Evolutionary conservation across 2,113 vertebrate genomes (phyloP).

Genomic region (Amblyornis subalaris): DNA sequence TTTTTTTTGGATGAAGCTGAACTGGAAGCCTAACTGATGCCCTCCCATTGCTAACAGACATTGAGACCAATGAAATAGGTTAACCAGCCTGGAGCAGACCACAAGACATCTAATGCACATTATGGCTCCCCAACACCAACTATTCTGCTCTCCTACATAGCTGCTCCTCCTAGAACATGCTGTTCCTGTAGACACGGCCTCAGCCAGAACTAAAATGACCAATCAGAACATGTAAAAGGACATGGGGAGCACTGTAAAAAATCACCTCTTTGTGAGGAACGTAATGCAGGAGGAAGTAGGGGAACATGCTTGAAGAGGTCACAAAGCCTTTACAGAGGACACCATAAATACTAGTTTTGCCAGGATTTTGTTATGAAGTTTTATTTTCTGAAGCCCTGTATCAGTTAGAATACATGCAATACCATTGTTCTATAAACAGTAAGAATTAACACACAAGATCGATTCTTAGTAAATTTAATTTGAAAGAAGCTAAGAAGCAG

Average conservation of each 20-base stretch:
- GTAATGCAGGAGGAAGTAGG: not conserved
- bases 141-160: not conserved
- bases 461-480: not conserved
- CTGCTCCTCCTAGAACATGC: not conserved
- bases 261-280: not conserved
- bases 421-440: not conserved
- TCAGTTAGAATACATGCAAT: not conserved
- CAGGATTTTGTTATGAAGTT: not conserved
- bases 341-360: not conserved
- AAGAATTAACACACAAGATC: not conserved
- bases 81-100: not conserved
- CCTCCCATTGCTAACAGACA: not conserved
- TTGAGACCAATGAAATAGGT: not conserved
- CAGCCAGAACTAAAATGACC: not conserved
- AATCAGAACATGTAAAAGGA: not conserved
- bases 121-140: not conserved
- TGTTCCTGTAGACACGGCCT: not conserved
- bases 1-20: not conserved
- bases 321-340: not conserved
- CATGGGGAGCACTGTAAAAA: not conserved
- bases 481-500: not conserved
- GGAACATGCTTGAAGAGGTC: not conserved
- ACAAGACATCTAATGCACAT: not conserved
- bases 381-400: not conserved
- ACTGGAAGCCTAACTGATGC: not conserved